Base-by-base conservation (phyloP, 2,888 invertebrate species). In the Melinopterus prodromus region DNA sequence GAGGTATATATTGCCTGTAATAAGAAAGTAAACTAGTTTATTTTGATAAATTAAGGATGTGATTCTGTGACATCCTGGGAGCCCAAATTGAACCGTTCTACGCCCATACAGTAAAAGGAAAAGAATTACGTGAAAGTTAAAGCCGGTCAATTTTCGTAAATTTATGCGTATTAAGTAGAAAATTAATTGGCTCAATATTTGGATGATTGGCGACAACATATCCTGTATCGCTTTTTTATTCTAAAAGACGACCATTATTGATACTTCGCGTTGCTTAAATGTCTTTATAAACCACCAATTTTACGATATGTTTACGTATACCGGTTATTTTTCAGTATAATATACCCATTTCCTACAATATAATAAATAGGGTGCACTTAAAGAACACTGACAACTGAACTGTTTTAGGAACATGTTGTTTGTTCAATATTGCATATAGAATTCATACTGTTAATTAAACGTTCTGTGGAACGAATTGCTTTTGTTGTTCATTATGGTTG, bases 11-110 rank as follows among this genome's bases (percentile, higher is more conserved):
- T 53, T 53, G 7, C 53, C 53, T 53, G 12, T 53, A 7, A 9
- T 53, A 53, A 53, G 53, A 53, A 53, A 53, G 53, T 53, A 53
- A 53, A 53, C 53, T 53, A 53, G 53, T 53, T 53, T 53, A 53
- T 53, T 9, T 53, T 53, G 53, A 53, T 53, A 53, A 53, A 53
- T 53, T 53, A 53, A 53, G 53, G 53, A 53, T 53, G 53, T 53
- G 12, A 53, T 53, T 7, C 12, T 53, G 53, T 53, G 53, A 53
- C 53, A 53, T 53, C 53, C 53, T 53, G 53, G 12, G 53, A 53
- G 7, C 7, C 53, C 7, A 6, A 26, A 26, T 26, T 26, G 26
- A 26, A 53, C 53, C 7, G 53, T 53, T 53, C 53, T 53, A 9
- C 12, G 53, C 53, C 53, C 12, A 12, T 53, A 12, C 12, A 12